phyloP scores from a whole-genome alignment of 2,797 vertebrate species.

The Gallinago stenura region DNA sequence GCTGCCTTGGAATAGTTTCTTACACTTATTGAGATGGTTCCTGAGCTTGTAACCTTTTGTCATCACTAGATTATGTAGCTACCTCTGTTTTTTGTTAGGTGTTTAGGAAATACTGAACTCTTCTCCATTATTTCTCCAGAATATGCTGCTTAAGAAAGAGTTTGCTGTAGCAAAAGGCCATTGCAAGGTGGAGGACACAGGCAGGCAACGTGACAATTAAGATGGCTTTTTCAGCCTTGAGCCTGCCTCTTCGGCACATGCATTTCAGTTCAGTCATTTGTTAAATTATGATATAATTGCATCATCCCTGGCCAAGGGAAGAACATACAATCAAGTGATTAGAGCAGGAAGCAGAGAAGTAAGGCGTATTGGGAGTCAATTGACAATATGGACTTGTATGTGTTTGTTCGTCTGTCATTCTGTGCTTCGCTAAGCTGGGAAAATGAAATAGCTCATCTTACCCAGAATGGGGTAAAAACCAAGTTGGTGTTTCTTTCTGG shows the following conservation, averaged over 20 bases:
- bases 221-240: not conserved
- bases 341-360: slow-evolving; percentile 31
- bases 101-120: not conserved
- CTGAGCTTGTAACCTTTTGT: not conserved
- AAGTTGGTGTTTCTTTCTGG: not conserved
- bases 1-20: not conserved
- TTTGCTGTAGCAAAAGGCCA: not conserved
- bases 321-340: slow-evolving; percentile 2
- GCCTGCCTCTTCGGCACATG: not conserved
- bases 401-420: not conserved
- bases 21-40: not conserved
- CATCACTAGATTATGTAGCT: not conserved
- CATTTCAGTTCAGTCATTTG: not conserved
- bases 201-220: not conserved
- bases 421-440: not conserved
- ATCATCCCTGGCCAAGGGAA: slow-evolving; percentile 16
- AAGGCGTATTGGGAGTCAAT: not conserved
- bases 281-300: slow-evolving; percentile 17
- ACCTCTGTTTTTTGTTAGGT: not conserved
- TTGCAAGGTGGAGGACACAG: not conserved
- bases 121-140: not conserved
- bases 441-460: not conserved
- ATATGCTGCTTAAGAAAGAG: not conserved
- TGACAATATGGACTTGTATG: not conserved
- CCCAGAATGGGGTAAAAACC: not conserved